These are phyloP conservation scores for Elgonia sp. DNA, from an alignment of 2,888 invertebrate species.

Conservation along the genomic window DNA sequence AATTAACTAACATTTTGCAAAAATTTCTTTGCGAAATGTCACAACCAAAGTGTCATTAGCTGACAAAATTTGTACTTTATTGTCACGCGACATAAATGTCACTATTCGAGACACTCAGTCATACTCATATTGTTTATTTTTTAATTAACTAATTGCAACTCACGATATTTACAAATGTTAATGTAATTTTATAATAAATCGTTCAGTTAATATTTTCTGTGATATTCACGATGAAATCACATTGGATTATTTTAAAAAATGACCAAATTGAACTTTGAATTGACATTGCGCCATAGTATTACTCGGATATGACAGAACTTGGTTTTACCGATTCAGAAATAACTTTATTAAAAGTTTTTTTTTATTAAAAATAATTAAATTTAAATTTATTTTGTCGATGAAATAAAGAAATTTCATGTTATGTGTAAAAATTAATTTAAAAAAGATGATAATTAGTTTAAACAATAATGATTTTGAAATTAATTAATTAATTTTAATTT, in stretches of 20 bases:
- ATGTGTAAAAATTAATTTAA: too few relatives aligned
- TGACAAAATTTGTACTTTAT: conserved; percentile 27
- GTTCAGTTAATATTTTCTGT: background rate
- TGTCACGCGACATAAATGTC: conserved; percentile 12
- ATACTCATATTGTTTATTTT: too few relatives aligned
- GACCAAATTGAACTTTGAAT: conserved; percentile 56
- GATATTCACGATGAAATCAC: background rate
- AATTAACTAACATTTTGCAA: conserved; percentile 49
- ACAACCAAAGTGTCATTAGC: background rate
- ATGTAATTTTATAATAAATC: background rate
- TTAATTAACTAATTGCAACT: too few relatives aligned
- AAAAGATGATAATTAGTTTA: too few relatives aligned
- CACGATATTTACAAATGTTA: too few relatives aligned
- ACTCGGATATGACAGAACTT: conserved; percentile 29
- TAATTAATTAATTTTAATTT: too few relatives aligned
- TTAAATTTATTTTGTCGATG: background rate
- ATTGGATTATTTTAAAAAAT: background rate
- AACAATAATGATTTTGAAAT: too few relatives aligned
- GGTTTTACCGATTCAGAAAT: conserved; percentile 36
- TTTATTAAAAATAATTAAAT: too few relatives aligned
- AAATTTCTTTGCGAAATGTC: background rate
- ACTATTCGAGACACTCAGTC: background rate
- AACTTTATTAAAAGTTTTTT: too few relatives aligned
- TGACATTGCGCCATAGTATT: conserved; percentile 45
- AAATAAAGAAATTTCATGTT: background rate